phyloP scores from a whole-genome alignment of 2,113 vertebrate species.

The Cyanistes caeruleus region DNA sequence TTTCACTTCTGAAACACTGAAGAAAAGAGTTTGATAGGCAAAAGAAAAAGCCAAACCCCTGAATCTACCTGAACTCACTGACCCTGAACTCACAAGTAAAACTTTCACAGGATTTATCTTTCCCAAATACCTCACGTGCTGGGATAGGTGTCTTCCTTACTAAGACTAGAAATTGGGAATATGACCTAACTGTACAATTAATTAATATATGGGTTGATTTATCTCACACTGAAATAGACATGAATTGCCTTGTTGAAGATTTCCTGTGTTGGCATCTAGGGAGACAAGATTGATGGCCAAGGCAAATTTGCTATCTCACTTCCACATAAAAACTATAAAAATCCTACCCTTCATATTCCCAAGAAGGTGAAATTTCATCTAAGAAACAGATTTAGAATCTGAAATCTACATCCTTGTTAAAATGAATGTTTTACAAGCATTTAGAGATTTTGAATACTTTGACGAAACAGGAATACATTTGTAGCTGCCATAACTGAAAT shows the following conservation, averaged over 20 bases:
- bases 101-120: rapidly evolving
- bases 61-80: neutral
- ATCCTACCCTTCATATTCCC: neutral
- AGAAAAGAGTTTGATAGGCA: neutral
- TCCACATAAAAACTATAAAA: neutral
- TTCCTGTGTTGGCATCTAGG: neutral
- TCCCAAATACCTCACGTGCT: neutral
- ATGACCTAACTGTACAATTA: neutral
- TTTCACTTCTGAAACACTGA: neutral
- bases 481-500: neutral
- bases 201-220: neutral
- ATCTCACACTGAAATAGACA: neutral
- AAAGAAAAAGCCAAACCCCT: neutral
- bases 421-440: neutral
- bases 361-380: neutral
- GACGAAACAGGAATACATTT: neutral
- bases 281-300: neutral
- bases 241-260: neutral
- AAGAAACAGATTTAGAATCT: neutral
- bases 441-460: neutral
- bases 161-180: neutral
- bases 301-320: neutral
- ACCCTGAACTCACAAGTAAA: neutral
- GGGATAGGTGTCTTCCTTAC: neutral
- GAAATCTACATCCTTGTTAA: neutral